Evolutionary conservation across 2,113 vertebrate genomes (phyloP), one percentile per base, ranked within the genome.

Genomic region (Carettochelys insculpta): DNA sequence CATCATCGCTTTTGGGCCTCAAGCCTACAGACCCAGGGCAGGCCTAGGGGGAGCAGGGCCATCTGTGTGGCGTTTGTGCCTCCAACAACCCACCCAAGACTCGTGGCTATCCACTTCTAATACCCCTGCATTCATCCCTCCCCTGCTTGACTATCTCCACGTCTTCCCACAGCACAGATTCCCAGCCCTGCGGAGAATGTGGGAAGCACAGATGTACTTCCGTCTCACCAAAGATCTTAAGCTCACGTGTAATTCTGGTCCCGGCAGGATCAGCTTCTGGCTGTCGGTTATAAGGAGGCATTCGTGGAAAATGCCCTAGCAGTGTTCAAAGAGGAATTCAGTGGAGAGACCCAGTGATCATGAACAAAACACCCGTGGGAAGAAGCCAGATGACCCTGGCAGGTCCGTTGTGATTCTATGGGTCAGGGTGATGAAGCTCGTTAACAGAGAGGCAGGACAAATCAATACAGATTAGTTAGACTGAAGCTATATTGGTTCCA

Each of bases 271-370:
- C 41, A 43, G 29, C 11, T 27, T 75, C 41, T 75, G 38, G 12
- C 71, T 75, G 11, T 13, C 41, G 25, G 11, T 73, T 14, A 41
- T 25, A 43, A 43, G 24, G 11, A 73, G 22, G 20, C 12, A 47
- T 80, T 1, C 0, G 41, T 61, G 82, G 41, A 10, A 45, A 1
- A 29, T 0, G 0, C 3, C 8, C 27, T 25, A 3, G 1, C 11
- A 48, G 13, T 19, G 31, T 54, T 61, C 52, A n/a, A 50, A 5
- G 0, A 54, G 78, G 52, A 80, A 80, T 38, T 53, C 38, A 54
- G 51, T 11, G 41, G 78, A 41, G n/a, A 2, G 12, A 1, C 52
- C 56, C 38, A 73, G 22, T 38, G 13, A 43, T 43, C 68, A 27
- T 22, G 19, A 24, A 5, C n/a, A 24, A 43, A 73, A 34, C 34